Base-by-base conservation (phyloP, 2,888 invertebrate genomes). In the Cryptocephalus moraei region DNA sequence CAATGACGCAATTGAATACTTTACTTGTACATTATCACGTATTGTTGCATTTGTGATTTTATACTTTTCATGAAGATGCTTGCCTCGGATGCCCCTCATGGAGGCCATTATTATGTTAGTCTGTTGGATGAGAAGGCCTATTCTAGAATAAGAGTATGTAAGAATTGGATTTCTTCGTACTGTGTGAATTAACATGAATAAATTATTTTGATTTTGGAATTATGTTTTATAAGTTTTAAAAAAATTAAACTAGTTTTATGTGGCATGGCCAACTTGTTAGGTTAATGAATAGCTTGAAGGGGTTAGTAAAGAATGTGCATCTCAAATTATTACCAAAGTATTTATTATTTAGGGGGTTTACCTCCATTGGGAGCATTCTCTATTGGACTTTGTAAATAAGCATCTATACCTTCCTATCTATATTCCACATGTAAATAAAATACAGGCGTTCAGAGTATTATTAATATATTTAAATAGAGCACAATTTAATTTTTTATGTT, bases 391-490 rank as follows among this genome's bases (percentile, higher is more conserved):
- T 22, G 22, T 22, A 22, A 22, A 22, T 22, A 22, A 36, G 11
- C 36, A 36, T 36, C n/a, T 36, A 11, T 2, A 36, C 12, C 22
- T 36, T 6, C n/a, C 6, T 36, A 34, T 34, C 6, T 6, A 36
- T 36, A 36, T 36, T 36, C 12, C 36, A 36, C 22, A 40, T 47
- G 43, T 47, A 47, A 44, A 47, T 43, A 47, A 41, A 47, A 14
- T 44, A 14, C 13, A 34, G 44, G 33, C 11, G 14, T 31, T 46
- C 32, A 49, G 48, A 52, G 49, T 49, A 49, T 50, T 50, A 52
- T 49, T 55, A 55, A 55, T 55, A 55, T 56, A 56, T 52, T 53
- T 45, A 45, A 47, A 44, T 56, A 52, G 49, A 49, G 50, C 49
- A 50, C 54, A 49, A 53, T 47, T 46, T 49, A 41, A 36, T 43